Conservation (phyloP, 2,797 vertebrate species). For the Acanthopagrus latus region DNA sequence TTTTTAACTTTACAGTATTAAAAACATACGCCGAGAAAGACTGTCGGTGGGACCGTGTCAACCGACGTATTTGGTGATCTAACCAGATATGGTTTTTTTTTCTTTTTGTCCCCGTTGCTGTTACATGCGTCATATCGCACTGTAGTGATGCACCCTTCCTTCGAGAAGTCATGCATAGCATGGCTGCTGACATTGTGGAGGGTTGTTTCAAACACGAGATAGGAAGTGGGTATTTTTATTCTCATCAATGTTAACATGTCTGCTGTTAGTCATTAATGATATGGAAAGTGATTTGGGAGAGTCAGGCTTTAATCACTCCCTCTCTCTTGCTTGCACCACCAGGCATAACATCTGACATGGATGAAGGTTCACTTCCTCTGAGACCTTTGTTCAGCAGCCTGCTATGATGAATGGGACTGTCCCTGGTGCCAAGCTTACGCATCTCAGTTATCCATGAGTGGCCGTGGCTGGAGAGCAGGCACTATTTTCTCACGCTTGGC, state of each 20-base stretch:
- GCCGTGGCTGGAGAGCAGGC: not conserved
- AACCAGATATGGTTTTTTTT: not conserved
- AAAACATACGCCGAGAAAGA: not conserved
- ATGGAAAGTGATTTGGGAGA: too few species aligned
- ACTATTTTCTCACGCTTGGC: conserved; percentile 30
- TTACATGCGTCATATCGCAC: conserved; percentile 27
- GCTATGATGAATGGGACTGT: not conserved
- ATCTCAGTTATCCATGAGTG: conserved; percentile 18
- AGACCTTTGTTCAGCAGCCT: conserved; percentile 1
- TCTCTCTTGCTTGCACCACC: not conserved
- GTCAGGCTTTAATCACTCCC: not conserved
- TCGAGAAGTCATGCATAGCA: not conserved
- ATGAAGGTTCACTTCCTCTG: not conserved
- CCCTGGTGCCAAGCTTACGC: conserved; percentile 30
- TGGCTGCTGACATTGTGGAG: too few species aligned
- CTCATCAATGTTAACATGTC: not conserved
- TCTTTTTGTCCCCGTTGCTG: too few species aligned
- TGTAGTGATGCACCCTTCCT: not conserved
- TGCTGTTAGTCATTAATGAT: not conserved
- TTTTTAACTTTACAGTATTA: too few species aligned
- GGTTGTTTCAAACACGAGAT: too few species aligned
- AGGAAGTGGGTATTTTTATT: not conserved
- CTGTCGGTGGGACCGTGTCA: not conserved
- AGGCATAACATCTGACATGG: not conserved
- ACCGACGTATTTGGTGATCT: not conserved